These are phyloP conservation scores for Tachycineta bicolor DNA, from an alignment of 2,113 vertebrate species.

Conservation along the genomic window DNA sequence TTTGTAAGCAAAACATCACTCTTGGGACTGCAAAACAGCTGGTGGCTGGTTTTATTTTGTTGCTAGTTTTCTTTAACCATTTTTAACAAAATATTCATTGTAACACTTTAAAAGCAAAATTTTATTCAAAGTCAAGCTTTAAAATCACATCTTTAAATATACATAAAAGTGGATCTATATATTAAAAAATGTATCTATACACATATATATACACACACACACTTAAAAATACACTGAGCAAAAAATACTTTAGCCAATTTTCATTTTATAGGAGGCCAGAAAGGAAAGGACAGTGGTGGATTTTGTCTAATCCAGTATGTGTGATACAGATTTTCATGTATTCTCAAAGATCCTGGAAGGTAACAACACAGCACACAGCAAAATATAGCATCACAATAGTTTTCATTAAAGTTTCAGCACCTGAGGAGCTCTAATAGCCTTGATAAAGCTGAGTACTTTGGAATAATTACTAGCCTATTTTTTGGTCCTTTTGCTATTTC, in stretches of 20 bases:
- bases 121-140: not conserved
- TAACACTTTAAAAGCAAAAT: not conserved
- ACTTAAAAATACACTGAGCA: not conserved
- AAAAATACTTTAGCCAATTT: not conserved
- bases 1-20: not conserved
- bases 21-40: not conserved
- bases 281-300: not conserved
- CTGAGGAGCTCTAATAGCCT: not conserved
- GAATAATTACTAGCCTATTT: not conserved
- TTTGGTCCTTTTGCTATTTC: not conserved
- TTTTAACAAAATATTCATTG: not conserved
- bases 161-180: not conserved
- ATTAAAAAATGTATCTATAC: not conserved
- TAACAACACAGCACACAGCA: not conserved
- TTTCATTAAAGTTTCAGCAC: not conserved
- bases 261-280: not conserved
- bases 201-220: too few relatives aligned
- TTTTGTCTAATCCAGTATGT: not conserved
- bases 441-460: not conserved
- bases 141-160: not conserved
- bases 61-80: not conserved
- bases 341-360: not conserved
- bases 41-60: not conserved
- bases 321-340: not conserved
- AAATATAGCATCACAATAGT: not conserved